phyloP scores from a whole-genome alignment of 2,888 invertebrate species.

The Scaptomyza caliginosa region DNA sequence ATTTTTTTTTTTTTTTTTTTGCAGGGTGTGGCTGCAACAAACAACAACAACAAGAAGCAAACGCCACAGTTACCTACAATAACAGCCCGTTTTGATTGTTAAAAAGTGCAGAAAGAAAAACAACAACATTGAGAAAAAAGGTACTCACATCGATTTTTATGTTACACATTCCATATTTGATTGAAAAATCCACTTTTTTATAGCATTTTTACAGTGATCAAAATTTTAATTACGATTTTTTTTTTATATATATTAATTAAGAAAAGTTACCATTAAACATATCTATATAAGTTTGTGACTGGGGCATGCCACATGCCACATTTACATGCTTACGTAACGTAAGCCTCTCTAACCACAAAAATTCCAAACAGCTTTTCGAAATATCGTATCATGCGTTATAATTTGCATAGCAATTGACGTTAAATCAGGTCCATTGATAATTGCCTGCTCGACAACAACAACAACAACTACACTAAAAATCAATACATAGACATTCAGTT shows the following conservation, averaged over 20 bases:
- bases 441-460: constrained; percentile 7
- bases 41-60: constrained; percentile 17
- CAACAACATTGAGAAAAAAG: constrained; percentile 3
- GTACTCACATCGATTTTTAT: background rate
- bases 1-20: constrained; percentile 46
- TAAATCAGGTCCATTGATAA: constrained; percentile 22
- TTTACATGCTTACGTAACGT: background rate
- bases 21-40: constrained; percentile 52
- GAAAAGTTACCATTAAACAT: no score
- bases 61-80: constrained; percentile 22
- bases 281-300: no score
- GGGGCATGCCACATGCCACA: constrained; percentile 1
- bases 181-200: constrained; percentile 23
- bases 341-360: background rate
- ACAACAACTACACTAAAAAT: background rate
- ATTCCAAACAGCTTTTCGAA: constrained; percentile 36
- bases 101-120: background rate
- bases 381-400: constrained; percentile 19
- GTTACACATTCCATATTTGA: background rate
- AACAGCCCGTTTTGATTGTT: constrained; percentile 2
- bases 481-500: background rate
- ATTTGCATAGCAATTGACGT: constrained; percentile 28
- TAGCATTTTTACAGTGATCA: constrained; percentile 15
- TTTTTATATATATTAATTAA: background rate
- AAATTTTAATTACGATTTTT: background rate